Evolutionary conservation across 1,140 invertebrate genomes (phyloP), one percentile per base, ranked within the genome.

Genomic region (Diorhabda elongata): DNA sequence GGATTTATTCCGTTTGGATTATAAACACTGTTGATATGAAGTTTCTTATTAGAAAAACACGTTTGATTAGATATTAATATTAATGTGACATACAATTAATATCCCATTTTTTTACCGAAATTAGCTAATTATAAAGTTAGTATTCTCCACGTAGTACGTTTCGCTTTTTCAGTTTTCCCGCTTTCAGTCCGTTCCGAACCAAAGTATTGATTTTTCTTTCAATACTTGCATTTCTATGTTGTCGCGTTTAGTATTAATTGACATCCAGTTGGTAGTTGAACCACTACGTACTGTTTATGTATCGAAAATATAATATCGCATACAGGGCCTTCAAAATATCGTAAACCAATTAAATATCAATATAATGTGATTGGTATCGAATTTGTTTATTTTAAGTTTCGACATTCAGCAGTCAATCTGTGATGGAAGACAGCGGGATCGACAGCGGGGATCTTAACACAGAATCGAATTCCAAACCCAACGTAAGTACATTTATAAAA

Each of bases 371-470:
- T 52, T 52, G 6, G 6, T 8, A n/a, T 8, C n/a, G 6, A 8
- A 8, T 4, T 8, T 6, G 0, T 3, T 52, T 52, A 8, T 6
- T 52, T 52, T 52, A 52, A 8, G 4, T 52, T 52, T 52, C 6
- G n/a, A 52, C 6, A 8, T 52, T 52, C 6, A 2, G 47, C 47
- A 8, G 6, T 64, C 66, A 64, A 67, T 43, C 45, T 66, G 78
- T 71, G 67, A 88, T 88, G 86, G 87, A 88, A 81, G 87, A 88
- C 78, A 88, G 87, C 77, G 87, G 87, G 41, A 88, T 88, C 72
- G 87, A 88, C 68, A 87, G 86, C 77, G 86, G 87, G 71, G 86
- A 88, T 79, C 81, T 83, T 56, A 87, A 76, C 81, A 82, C 77
- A 76, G 76, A 79, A 71, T 60, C 66, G 11, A 61, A 44, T 58